Base-by-base conservation (phyloP, 2,113 vertebrate genomes). In the Emydocephalus ijimae region DNA sequence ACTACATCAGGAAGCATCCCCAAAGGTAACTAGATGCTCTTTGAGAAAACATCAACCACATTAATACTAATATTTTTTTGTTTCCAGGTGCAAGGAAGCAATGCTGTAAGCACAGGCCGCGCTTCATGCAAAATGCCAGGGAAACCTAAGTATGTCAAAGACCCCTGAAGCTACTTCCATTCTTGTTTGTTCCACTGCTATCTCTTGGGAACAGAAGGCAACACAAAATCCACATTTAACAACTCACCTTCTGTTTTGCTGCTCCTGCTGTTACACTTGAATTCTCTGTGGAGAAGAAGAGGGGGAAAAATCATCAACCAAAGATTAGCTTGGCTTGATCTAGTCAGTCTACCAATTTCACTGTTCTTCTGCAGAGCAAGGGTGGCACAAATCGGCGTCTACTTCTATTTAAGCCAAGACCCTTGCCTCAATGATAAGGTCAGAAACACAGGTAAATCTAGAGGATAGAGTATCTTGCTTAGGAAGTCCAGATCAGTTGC, bases 221-320 rank as follows among this genome's bases (percentile, higher is more conserved):
- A 48, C 3, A 24, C 8, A 90, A 86, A 85, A 55, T 39, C 64
- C 43, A 85, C 54, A 23, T 55, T 29, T 3, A 23, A 20, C 39
- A n/a, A 96, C 97, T 98, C 95, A 98, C 98, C 97, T 96, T 98
- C 97, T 93, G 97, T 91, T 97, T 96, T 98, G 97, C 95, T 96
- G 96, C 97, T 96, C 96, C 97, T 96, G 97, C 95, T 97, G 91
- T 97, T 97, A 96, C 97, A 97, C 96, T 97, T 97, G 94, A 96
- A 92, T 96, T 97, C 96, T 97, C 98, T 98, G 97, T 93, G 95
- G 96, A 93, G 74, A 90, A 90, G 55, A 43, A 54, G 39, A 15
- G 18, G 55, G 23, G 50, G 92, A 94, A 95, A 95, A 34, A 64
- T 43, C 7, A 81, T 8, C 74, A 81, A 81, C 74, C 34, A 92